Evolutionary conservation across 2,797 vertebrate genomes (phyloP), one percentile per base, ranked within the genome.

Genomic region (Salmo trutta): DNA sequence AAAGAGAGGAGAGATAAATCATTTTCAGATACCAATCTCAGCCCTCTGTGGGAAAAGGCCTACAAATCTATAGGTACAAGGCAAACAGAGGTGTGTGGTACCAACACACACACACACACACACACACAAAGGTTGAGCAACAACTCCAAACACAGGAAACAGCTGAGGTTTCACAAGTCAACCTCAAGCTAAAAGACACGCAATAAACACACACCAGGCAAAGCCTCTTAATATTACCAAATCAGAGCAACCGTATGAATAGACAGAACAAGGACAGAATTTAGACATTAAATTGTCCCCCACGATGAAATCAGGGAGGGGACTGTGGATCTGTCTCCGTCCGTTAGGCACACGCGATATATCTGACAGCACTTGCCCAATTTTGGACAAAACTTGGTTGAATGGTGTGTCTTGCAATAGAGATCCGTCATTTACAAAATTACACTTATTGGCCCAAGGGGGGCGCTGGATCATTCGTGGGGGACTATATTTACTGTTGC

Each of bases 1-100:
- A 66, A 68, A 24, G 19, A 15, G 66, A 1, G 71, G 71, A 81
- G 33, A 72, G 65, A 77, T 1, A 54, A 15, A 47, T 71, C 2
- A 52, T 51, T 51, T 24, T 4, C 59, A 64, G 21, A 3, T 64
- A 64, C 21, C 59, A 12, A 64, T 14, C 41, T 12, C 41, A 14
- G 41, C 21, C 59, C 3, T n/a, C 56, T 24, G 7, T 24, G 12
- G n/a, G 19, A 59, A 62, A 64, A 24, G 59, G 16, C 59, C 59
- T n/a, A 71, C 10, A 24, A 47, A n/a, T 24, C 36, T n/a, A 71
- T 24, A 10, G 51, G 33, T 14, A 47, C n/a, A 71, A 47, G 12
- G 3, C 16, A 51, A 47, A n/a, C 33, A 21, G 17, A 69, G n/a
- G 36, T 71, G 68, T 71, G n/a, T 4, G 68, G 8, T 71, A 21